These are phyloP conservation scores for Octomys mimax DNA, from an alignment of 2,797 vertebrate species.

Conservation along the genomic window DNA sequence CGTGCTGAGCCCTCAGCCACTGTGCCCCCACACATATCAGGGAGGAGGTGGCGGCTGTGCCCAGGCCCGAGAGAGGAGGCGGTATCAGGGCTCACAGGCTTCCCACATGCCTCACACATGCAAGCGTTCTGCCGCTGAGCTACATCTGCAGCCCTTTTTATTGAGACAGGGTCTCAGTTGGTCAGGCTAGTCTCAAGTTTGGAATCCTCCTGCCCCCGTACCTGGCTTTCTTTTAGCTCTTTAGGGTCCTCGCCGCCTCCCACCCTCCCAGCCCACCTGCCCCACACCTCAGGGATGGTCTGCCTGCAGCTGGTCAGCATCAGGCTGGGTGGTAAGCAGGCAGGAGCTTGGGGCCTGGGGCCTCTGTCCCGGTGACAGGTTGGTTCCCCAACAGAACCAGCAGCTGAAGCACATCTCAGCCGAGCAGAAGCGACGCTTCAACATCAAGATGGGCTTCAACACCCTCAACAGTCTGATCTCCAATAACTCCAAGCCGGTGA, in stretches of 20 bases:
- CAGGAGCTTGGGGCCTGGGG: rapidly evolving
- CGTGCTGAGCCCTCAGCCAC: rapidly evolving
- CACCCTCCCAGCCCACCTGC: neutral
- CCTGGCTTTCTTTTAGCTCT: neutral
- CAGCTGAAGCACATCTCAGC: conserved; percentile 95
- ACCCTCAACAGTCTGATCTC: conserved; percentile 95
- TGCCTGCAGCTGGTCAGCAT: neutral
- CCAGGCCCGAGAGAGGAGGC: rapidly evolving
- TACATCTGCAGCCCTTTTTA: neutral
- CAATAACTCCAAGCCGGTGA: conserved; percentile 92
- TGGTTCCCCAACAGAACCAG: conserved; percentile 90
- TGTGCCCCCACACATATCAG: neutral
- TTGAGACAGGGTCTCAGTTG: neutral
- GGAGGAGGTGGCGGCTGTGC: neutral
- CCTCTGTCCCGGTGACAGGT: rapidly evolving
- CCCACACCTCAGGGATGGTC: neutral
- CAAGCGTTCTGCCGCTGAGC: neutral
- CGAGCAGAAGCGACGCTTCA: conserved; percentile 96
- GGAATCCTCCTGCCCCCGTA: neutral
- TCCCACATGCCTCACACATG: neutral
- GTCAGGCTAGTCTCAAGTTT: neutral
- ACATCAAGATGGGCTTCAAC: conserved; percentile 96
- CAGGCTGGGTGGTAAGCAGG: neutral
- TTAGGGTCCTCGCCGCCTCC: neutral
- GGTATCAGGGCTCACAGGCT: neutral